phyloP scores from a whole-genome alignment of 2,888 invertebrate genomes.

The Orthonychiurus folsomi region DNA sequence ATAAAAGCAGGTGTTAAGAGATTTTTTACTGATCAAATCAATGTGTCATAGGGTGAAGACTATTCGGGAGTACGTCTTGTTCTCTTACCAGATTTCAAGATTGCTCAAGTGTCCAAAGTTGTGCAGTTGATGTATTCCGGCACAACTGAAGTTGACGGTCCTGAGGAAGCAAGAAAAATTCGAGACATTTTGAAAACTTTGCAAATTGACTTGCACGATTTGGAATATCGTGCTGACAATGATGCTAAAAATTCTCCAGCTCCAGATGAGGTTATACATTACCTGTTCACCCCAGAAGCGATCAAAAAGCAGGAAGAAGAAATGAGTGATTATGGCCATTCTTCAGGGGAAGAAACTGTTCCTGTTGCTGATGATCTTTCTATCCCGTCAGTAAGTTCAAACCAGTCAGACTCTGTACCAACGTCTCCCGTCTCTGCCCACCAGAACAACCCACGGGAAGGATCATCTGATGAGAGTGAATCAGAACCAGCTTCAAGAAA shows the following conservation, averaged over 20 bases:
- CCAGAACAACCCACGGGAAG: too few relatives aligned
- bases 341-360: too few relatives aligned
- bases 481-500: too few relatives aligned
- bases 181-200: neutral
- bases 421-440: too few relatives aligned
- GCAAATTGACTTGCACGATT: neutral
- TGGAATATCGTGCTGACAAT: neutral
- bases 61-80: neutral
- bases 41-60: neutral
- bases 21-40: neutral
- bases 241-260: neutral
- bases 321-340: too few relatives aligned
- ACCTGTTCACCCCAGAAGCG: neutral
- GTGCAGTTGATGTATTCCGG: neutral
- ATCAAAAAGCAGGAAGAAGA: slow-evolving; percentile 4
- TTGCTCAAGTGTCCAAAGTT: neutral
- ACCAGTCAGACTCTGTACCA: too few relatives aligned
- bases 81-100: slow-evolving; percentile 5
- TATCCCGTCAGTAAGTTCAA: too few relatives aligned
- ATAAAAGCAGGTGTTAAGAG: neutral
- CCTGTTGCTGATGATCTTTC: neutral
- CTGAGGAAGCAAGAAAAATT: neutral
- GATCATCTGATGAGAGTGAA: too few relatives aligned
- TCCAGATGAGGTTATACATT: neutral
- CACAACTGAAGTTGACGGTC: neutral